Conservation (phyloP, 2,888 invertebrate genomes). For the Cordilura impudica region DNA sequence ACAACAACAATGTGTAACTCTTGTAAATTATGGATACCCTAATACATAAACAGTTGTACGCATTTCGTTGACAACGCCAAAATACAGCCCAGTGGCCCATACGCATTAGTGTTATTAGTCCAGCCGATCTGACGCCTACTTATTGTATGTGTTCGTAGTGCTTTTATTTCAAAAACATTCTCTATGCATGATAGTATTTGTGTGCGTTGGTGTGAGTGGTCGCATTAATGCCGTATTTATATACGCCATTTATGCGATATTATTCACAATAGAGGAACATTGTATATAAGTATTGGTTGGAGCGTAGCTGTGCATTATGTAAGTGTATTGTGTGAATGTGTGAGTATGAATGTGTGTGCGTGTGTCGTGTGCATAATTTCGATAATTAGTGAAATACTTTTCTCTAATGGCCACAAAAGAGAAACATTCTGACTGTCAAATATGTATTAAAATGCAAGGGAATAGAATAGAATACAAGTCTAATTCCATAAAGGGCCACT, state of each 20-base stretch:
- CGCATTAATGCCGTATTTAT: conserved; percentile 12
- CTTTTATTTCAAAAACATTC: not conserved
- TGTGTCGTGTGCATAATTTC: conserved; percentile 61
- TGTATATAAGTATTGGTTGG: conserved; percentile 23
- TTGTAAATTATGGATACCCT: too few relatives aligned
- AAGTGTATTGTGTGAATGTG: not conserved
- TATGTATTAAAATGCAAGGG: conserved; percentile 59
- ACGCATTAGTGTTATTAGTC: conserved; percentile 58
- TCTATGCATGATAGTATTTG: not conserved
- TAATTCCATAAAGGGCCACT: conserved; percentile 63
- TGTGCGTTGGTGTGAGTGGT: not conserved
- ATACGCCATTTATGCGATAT: conserved; percentile 54
- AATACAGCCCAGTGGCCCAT: conserved; percentile 49
- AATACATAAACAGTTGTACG: not conserved
- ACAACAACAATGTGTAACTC: too few relatives aligned
- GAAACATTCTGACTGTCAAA: conserved; percentile 61
- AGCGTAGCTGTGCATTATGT: conserved; percentile 20
- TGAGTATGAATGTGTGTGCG: not conserved
- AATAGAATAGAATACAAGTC: conserved; percentile 58
- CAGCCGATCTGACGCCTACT: conserved; percentile 50
- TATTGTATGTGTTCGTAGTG: not conserved
- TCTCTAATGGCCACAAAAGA: conserved; percentile 62
- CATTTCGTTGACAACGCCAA: conserved; percentile 6
- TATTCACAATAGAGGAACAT: conserved; percentile 52
- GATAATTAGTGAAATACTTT: conserved; percentile 64